Evolutionary conservation across 2,113 vertebrate genomes (phyloP), one percentile per base, ranked within the genome.

Genomic region (Percopsis transmontana): DNA sequence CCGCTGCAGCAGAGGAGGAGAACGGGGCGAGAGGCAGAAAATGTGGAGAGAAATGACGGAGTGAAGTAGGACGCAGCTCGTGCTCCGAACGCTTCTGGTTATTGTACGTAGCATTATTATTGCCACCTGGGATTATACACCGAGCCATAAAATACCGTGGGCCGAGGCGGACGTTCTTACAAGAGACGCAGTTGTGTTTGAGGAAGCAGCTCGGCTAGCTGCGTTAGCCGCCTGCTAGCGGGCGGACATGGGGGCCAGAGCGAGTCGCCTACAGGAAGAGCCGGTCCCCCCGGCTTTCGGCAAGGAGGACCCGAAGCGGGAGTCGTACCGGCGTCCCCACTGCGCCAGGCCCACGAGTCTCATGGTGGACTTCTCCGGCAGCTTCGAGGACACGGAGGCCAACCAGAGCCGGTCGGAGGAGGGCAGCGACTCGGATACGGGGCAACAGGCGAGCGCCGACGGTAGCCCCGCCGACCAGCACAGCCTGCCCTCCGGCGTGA

Each of bases 211-310:
- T 60, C 63, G 50, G 76, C 71, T 72, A 77, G 27, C 27, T 33
- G 14, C 16, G 24, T 38, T 50, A 50, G 51, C 27, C 66, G 71
- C 71, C 66, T 2, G 70, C 54, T 23, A 65, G 58, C 63, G 21
- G 52, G 42, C 33, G 15, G 88, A 76, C 64, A 92, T 93, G 92
- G 92, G 92, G 55, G 91, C 89, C 7, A 90, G 89, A 88, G 88
- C 91, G 0, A 93, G 92, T 66, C 91, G 92, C 69, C 80, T 92
- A 27, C 91, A 91, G 58, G 91, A 92, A 68, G 91, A 92, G 52
- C 77, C 89, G 44, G 77, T 86, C 19, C 71, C 89, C 59, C 45
- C 92, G 16, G 70, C 87, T 33, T 88, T 91, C 39, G 88, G 82
- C 3, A 92, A 92, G 76, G 89, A 92, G 40, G 89, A 76, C 64